phyloP scores from a whole-genome alignment of 2,888 invertebrate genomes.

The Lamproptera curius region DNA sequence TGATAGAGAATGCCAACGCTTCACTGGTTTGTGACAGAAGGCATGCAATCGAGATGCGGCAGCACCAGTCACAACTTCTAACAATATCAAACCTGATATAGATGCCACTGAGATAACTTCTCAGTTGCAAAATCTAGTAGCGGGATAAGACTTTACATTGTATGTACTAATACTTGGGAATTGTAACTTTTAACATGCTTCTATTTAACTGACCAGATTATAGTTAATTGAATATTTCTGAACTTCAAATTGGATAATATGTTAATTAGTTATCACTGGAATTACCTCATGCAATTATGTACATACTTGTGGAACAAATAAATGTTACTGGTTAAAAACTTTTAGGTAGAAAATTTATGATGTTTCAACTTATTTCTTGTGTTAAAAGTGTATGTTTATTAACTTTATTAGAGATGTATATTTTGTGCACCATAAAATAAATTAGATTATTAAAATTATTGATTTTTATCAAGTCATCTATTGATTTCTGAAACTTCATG shows the following conservation, averaged over 20 bases:
- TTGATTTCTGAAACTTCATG: too few species aligned
- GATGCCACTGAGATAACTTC: slow-evolving; percentile 70
- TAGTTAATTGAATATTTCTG: slow-evolving; percentile 12
- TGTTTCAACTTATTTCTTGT: slow-evolving; percentile 4
- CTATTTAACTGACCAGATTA: slow-evolving; percentile 7
- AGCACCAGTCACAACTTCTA: slow-evolving; percentile 42
- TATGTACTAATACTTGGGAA: slow-evolving; percentile 10
- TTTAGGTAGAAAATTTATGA: slow-evolving; percentile 7
- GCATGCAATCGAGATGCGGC: slow-evolving; percentile 83
- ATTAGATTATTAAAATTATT: too few species aligned
- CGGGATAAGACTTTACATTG: slow-evolving; percentile 42
- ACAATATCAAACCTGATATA: slow-evolving; percentile 47
- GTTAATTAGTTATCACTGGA: slow-evolving; percentile 1
- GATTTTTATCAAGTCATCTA: too few species aligned
- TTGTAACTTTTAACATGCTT: slow-evolving; percentile 12
- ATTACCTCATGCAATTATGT: not conserved
- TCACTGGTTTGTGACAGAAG: slow-evolving; percentile 95
- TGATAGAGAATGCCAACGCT: slow-evolving; percentile 95
- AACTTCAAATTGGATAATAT: slow-evolving; percentile 11
- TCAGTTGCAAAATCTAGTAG: slow-evolving; percentile 71
- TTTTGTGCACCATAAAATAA: not conserved
- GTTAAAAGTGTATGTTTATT: not conserved
- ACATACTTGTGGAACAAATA: not conserved
- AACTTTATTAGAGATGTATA: not conserved
- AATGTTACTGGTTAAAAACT: not conserved